Conservation (phyloP, 2,113 vertebrate genomes). For the Eurystomus gularis region DNA sequence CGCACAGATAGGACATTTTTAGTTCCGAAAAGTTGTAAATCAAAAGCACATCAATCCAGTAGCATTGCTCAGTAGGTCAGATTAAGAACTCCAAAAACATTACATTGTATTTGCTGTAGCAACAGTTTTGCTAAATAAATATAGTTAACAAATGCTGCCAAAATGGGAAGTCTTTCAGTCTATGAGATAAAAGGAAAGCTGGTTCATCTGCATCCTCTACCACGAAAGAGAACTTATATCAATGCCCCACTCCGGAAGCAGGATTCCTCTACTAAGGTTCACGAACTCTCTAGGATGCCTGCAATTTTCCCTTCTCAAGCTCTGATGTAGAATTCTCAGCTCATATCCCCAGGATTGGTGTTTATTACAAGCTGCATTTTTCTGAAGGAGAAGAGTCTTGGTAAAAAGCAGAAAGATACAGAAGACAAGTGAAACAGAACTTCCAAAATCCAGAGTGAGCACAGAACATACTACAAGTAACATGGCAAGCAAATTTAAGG, state of each 20-base stretch:
- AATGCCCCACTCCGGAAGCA: neutral
- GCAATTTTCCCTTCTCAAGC: neutral
- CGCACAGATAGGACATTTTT: neutral
- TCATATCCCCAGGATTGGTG: neutral
- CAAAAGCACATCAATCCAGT: neutral
- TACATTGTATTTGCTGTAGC: neutral
- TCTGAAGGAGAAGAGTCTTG: neutral
- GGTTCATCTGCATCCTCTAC: neutral
- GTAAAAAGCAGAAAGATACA: neutral
- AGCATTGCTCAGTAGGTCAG: neutral
- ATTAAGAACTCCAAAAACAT: neutral
- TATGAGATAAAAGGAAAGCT: neutral
- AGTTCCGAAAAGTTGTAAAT: neutral
- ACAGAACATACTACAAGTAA: fast-evolving
- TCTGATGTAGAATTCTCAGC: too few relatives aligned
- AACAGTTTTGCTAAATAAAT: neutral
- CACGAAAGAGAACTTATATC: neutral
- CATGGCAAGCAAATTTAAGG: neutral
- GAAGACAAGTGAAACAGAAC: neutral
- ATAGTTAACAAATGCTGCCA: neutral
- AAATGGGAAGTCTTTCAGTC: neutral
- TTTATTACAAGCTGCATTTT: fast-evolving
- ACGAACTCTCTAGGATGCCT: neutral
- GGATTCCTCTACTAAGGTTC: neutral
- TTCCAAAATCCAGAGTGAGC: neutral